Percentiles rank a stretch among this genome's conserved stretches.
These are phyloP conservation scores for Metaphire vulgaris DNA, from an alignment of 1,140 invertebrate species.

Conservation along the genomic window DNA sequence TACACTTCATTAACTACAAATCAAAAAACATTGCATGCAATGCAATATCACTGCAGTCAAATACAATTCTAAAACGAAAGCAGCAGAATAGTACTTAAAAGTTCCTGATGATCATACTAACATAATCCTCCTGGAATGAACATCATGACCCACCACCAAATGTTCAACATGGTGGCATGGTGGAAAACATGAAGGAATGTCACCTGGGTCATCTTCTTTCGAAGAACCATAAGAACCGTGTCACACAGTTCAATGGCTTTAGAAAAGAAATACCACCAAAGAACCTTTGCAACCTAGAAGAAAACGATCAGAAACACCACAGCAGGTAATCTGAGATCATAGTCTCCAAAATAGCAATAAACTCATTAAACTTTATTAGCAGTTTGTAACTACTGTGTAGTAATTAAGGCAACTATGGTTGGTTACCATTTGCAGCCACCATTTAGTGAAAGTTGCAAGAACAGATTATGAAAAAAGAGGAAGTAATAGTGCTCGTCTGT, in stretches of 20 bases:
- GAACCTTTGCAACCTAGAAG: conserved; percentile 29
- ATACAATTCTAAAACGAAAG: no score
- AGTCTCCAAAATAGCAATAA: not conserved
- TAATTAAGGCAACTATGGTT: not conserved
- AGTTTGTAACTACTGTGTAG: not conserved
- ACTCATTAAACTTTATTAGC: not conserved
- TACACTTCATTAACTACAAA: no score
- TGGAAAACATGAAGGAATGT: conserved; percentile 67
- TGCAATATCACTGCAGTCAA: no score
- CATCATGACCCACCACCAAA: conserved; percentile 40
- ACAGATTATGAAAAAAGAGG: not conserved
- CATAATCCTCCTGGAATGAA: conserved; percentile 38
- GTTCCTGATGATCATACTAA: no score
- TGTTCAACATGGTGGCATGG: conserved; percentile 55
- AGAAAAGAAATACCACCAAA: conserved; percentile 36
- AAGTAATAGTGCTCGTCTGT: no score
- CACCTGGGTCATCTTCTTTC: conserved; percentile 71
- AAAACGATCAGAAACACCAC: not conserved
- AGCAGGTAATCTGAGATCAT: not conserved
- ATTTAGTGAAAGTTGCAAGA: not conserved
- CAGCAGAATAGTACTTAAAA: no score
- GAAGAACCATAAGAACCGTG: conserved; percentile 53
- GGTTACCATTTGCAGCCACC: not conserved
- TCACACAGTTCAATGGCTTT: conserved; percentile 35
- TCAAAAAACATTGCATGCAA: no score